These are phyloP conservation scores for Propsilocerus akamusi DNA, from an alignment of 1,140 invertebrate species.

Conservation along the genomic window DNA sequence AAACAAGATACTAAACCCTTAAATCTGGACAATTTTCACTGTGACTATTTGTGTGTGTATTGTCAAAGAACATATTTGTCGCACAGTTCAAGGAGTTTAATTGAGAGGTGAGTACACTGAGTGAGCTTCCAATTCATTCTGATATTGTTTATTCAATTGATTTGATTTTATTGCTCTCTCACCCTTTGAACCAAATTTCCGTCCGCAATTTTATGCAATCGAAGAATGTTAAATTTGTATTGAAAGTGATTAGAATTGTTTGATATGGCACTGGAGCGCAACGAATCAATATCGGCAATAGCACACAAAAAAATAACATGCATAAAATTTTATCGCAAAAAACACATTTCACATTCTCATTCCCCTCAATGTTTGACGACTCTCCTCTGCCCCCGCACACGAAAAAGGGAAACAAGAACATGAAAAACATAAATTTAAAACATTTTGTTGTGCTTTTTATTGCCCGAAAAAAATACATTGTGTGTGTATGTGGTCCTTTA, in stretches of 20 bases:
- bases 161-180: too few relatives aligned
- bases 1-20: too few relatives aligned
- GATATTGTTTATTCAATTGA: too few relatives aligned
- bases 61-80: too few relatives aligned
- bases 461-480: not conserved
- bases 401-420: not conserved
- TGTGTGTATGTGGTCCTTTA: not conserved
- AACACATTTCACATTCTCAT: not conserved
- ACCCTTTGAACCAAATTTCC: too few relatives aligned
- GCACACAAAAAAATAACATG: not conserved
- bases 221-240: not conserved
- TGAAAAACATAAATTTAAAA: constrained; percentile 1
- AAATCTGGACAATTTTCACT: too few relatives aligned
- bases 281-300: not conserved
- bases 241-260: not conserved
- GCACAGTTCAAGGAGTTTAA: too few relatives aligned
- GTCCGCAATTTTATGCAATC: too few relatives aligned
- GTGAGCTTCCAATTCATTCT: too few relatives aligned
- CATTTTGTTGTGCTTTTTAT: not conserved
- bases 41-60: too few relatives aligned
- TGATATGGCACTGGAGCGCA: not conserved
- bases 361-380: not conserved
- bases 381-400: not conserved
- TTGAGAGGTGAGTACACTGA: too few relatives aligned
- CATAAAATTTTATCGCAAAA: not conserved